Conservation (phyloP, 2,797 vertebrate species). For the Danio jaintianensis region DNA sequence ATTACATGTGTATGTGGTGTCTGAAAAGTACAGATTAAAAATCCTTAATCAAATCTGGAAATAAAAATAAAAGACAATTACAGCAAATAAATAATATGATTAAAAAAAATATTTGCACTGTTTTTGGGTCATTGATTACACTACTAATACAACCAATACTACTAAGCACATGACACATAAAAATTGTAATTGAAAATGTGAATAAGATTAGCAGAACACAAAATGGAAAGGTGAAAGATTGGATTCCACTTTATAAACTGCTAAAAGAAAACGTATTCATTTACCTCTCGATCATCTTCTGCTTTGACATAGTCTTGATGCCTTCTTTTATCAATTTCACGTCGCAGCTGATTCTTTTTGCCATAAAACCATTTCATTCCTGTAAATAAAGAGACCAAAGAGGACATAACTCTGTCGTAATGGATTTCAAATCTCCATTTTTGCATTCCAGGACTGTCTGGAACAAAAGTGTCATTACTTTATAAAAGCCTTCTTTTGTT, state of each 20-base stretch:
- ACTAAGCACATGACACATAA: no score
- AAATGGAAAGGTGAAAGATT: background rate
- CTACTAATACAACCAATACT: no score
- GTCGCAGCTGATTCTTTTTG: conserved; percentile 74
- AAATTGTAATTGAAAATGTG: background rate
- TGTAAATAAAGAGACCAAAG: conserved; percentile 59
- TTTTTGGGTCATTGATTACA: background rate
- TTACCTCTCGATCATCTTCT: conserved; percentile 80
- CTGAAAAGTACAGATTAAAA: conserved; percentile 1
- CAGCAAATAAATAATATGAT: background rate
- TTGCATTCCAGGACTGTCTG: no score
- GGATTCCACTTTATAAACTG: background rate
- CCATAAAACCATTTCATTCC: conserved; percentile 87
- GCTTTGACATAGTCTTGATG: conserved; percentile 75
- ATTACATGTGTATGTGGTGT: background rate
- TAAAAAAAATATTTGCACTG: background rate
- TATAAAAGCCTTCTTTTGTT: no score
- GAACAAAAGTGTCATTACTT: no score
- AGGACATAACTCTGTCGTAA: background rate
- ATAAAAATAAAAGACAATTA: background rate
- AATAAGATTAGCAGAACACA: background rate
- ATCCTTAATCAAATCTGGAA: no score
- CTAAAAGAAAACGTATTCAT: background rate
- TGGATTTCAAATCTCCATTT: no score
- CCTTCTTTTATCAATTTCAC: conserved; percentile 74